Evolutionary conservation across 2,888 invertebrate species (phyloP), one percentile per base, ranked within the genome.

Genomic region (Ganaspis brasiliensis): DNA sequence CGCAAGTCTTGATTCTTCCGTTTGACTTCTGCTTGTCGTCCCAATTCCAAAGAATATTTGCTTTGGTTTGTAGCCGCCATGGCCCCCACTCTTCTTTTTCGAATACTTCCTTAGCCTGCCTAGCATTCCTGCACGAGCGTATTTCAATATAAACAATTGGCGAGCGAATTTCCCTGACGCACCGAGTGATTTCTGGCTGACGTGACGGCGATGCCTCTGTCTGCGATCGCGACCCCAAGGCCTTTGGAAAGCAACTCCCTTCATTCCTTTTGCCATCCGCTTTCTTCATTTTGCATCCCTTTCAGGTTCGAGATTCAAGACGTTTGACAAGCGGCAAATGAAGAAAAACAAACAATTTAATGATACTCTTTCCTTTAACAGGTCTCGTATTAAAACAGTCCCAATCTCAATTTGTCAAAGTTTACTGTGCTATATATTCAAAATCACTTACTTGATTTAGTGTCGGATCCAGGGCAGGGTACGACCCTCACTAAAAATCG

Each of bases 91-190:
- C 14, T 78, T 76, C 75, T 82, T 82, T 81, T 80, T 79, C 73
- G 72, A 79, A 79, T 79, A 55, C 75, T 81, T 70, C 74, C 40
- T 79, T 72, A 45, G 76, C 31, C 79, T 63, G 78, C 71, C 79
- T 75, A 70, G 83, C 84, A 88, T 87, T 88, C 88, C 85, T 83
- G 81, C 87, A 85, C 87, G 88, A 86, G 80, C 79, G 83, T 88
- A 85, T 87, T 87, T 87, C 87, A 84, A 86, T 87, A 87, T 87
- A 86, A 88, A 87, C 87, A 87, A 87, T 87, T 85, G 87, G 82
- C 83, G 83, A 85, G 84, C 83, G 85, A 86, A 84, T 88, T 87
- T 81, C 83, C 85, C 79, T 79, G 87, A 82, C 81, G 80, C 74
- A 70, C 63, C 79, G 84, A 87, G 86, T 89, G 89, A 89, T 89